Conservation (phyloP, 2,113 vertebrate species). For the Passer domesticus region DNA sequence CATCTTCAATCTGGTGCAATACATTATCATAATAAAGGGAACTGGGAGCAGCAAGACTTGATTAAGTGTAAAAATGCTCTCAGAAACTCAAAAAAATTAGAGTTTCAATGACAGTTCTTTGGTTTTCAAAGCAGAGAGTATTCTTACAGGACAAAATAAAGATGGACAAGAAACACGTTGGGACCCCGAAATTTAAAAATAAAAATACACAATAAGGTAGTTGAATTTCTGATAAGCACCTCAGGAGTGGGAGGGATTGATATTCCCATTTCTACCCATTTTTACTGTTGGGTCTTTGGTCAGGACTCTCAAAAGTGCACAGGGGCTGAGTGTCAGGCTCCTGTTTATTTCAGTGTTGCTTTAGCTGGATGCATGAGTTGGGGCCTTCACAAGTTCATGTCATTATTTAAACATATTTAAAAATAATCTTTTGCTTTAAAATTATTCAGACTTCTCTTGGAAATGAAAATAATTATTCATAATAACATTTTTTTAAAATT, state of each 20-base stretch:
- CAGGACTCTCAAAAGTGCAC: not conserved
- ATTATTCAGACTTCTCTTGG: not conserved
- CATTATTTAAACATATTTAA: not conserved
- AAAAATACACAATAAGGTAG: not conserved
- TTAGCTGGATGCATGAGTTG: not conserved
- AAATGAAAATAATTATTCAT: not conserved
- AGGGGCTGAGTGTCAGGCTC: not conserved
- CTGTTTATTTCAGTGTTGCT: not conserved
- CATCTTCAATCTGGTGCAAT: not conserved
- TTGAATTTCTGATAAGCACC: not conserved
- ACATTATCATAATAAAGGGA: constrained; percentile 47
- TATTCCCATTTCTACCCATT: not conserved
- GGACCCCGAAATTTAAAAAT: not conserved
- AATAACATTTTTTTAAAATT: not conserved
- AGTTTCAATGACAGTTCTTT: not conserved
- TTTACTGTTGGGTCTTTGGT: not conserved
- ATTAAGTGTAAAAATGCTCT: constrained; percentile 28
- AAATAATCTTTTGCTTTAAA: not conserved
- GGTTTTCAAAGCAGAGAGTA: not conserved
- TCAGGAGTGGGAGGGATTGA: not conserved
- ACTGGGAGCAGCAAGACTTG: not conserved
- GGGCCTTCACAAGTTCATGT: not conserved
- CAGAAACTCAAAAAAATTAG: not conserved
- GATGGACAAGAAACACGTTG: not conserved
- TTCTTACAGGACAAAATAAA: not conserved